phyloP scores from a whole-genome alignment of 1,140 invertebrate genomes.

The Dysdera silvatica region DNA sequence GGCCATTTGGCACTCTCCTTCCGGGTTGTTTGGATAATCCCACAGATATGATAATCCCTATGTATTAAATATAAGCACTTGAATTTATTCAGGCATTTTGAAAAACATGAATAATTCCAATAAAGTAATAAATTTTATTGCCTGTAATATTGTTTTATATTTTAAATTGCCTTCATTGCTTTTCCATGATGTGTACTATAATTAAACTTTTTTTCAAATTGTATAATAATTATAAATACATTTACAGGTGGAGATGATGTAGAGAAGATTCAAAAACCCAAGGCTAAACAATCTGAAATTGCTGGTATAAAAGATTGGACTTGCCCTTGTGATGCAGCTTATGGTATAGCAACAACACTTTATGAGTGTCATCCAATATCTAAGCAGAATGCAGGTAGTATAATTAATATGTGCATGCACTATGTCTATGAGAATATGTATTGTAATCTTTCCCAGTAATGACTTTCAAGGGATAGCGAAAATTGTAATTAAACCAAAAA shows the following conservation, averaged over 20 bases:
- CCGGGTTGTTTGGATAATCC: no score
- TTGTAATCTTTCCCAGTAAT: no score
- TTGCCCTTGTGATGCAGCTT: constrained; percentile 55
- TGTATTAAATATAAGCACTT: no score
- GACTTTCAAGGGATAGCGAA: no score
- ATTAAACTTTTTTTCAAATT: background rate
- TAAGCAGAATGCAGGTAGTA: constrained; percentile 55
- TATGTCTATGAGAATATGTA: no score
- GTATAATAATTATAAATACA: background rate
- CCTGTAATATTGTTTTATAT: background rate
- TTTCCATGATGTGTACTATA: background rate
- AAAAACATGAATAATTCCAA: background rate
- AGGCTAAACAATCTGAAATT: constrained; percentile 39
- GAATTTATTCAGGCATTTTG: no score
- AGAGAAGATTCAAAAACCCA: background rate
- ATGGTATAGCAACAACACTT: constrained; percentile 59
- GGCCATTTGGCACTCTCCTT: no score
- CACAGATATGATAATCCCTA: no score
- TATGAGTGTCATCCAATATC: constrained; percentile 73
- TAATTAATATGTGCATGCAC: no score
- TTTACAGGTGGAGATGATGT: background rate
- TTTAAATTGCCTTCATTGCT: background rate
- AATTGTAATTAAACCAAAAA: no score
- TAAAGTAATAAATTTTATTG: background rate
- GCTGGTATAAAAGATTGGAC: constrained; percentile 63